Base-by-base conservation (phyloP, 92 coral and sea anemone species). In the Scolanthus callimorphus region DNA sequence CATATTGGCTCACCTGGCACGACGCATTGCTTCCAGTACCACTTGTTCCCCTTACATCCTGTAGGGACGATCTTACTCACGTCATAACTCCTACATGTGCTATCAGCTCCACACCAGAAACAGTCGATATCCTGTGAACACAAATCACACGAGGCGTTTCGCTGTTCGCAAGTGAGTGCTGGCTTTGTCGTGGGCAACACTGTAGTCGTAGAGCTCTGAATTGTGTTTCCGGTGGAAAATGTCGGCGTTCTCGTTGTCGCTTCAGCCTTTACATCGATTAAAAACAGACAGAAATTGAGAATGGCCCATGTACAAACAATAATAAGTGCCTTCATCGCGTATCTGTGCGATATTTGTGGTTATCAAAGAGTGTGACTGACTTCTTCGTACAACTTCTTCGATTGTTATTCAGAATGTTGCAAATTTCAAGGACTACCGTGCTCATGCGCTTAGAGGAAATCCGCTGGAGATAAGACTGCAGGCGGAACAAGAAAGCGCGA, bases 11-110 rank as follows among this genome's bases (percentile, higher is more conserved):
- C 81, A 94, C 99, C 99, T 59, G 94, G 73, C 6, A 62, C 76
- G 44, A 64, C 23, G 39, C 99, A 94, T 51, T 94, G 96, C 37
- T 85, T 90, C 89, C 89, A 80, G 30, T 57, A 94, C 99, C 99
- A 94, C 22, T 88, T 60, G 51, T 94, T 94, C 11, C 78, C 90
- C 22, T 76, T 60, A 50, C 99, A 94, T 3, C 74, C 81, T 0
- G 45, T 56, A 12, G 99, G 99, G 3, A 88, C 52, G 0, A 94
- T 29, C 17, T 76, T 65, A 13, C 41, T 34, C 8, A 34, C 41
- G 6, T 34, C 15, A 15, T 34, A 34, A 6, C 8, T 6, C 41
- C 57, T 76, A 48, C 99, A 94, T 17, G 80, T 49, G 1, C 59
- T 34, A 20, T 90, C 89, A 0, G 82, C 62, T 0, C 59, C 82